Evolutionary conservation across 2,797 vertebrate species (phyloP), one percentile per base, ranked within the genome.

Genomic region (Pampus argenteus): DNA sequence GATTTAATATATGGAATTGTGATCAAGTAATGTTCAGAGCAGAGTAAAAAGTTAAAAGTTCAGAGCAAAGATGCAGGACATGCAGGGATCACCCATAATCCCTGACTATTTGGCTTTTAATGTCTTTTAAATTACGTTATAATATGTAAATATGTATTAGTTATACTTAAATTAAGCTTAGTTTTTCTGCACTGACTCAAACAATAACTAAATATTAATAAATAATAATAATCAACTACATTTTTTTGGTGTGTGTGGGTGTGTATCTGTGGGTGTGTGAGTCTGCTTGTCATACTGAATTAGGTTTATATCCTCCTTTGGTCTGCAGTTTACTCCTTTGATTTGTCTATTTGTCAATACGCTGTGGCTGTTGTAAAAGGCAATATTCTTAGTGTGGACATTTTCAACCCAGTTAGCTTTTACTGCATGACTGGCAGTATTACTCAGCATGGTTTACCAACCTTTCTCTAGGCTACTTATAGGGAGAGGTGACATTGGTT

Each of bases 361-460:
- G 0, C 56, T 15, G 20, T 25, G 55, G 59, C 34, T 1, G 40
- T 55, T 77, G 78, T 82, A 82, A 82, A 87, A 79, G 71, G 52
- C 54, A 44, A 56, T 76, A 70, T 83, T 80, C 65, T 71, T 74
- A 57, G 36, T 54, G 81, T 60, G 68, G 71, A 79, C 18, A 23
- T 86, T 82, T 87, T 87, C 57, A 81, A 69, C 73, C 48, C 76
- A 47, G 81, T 79, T 78, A 51, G 64, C 79, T 88, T 90, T 91
- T 84, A 86, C 70, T 54, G 70, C 44, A 1, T 9, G 23, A 66
- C 47, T 52, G 67, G 74, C 54, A 49, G 56, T 71, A 57, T 79
- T 54, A 83, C 70, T 81, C 66, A 79, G 29, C 44, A 49, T 45
- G 63, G 36, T 81, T 81, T 77, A 74, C 69, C 67, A 62, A 51